These are phyloP conservation scores for Bibio marci DNA, from an alignment of 2,888 invertebrate species.

Conservation along the genomic window DNA sequence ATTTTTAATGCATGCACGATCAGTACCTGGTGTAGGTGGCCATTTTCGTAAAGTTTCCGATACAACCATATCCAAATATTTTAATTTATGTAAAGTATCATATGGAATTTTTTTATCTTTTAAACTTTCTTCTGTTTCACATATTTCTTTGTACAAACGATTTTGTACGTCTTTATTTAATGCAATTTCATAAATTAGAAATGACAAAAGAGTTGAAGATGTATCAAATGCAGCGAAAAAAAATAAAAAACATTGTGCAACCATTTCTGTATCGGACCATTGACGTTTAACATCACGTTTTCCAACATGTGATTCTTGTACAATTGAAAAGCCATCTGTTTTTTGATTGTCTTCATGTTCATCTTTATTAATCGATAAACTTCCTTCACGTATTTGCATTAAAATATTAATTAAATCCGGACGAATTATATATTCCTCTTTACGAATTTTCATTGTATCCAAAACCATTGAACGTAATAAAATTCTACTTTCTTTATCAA, in stretches of 20 bases:
- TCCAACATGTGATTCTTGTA: conserved; percentile 9
- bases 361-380: conserved; percentile 4
- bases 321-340: conserved; percentile 11
- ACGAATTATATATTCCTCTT: conserved; percentile 9
- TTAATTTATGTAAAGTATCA: conserved; percentile 34
- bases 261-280: conserved; percentile 10
- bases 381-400: conserved; percentile 11
- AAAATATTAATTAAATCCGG: conserved; percentile 13
- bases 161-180: conserved; percentile 34
- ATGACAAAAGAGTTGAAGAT: conserved; percentile 25
- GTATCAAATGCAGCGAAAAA: conserved; percentile 33
- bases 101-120: conserved; percentile 31
- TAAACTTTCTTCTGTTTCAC: conserved; percentile 21
- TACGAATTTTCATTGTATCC: conserved; percentile 9
- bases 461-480: conserved; percentile 10
- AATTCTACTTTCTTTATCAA: not conserved
- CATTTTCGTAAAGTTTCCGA: conserved; percentile 5
- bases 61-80: conserved; percentile 38
- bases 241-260: conserved; percentile 21
- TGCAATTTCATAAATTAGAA: conserved; percentile 33
- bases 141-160: conserved; percentile 31
- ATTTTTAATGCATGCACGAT: not conserved
- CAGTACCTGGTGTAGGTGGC: conserved; percentile 3
- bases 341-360: not conserved
- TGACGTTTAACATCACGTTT: not conserved